Evolutionary conservation across 64 coral and sea anemone genomes (phyloP), one percentile per base, ranked within the genome.

Genomic region (Anthopleura sola): DNA sequence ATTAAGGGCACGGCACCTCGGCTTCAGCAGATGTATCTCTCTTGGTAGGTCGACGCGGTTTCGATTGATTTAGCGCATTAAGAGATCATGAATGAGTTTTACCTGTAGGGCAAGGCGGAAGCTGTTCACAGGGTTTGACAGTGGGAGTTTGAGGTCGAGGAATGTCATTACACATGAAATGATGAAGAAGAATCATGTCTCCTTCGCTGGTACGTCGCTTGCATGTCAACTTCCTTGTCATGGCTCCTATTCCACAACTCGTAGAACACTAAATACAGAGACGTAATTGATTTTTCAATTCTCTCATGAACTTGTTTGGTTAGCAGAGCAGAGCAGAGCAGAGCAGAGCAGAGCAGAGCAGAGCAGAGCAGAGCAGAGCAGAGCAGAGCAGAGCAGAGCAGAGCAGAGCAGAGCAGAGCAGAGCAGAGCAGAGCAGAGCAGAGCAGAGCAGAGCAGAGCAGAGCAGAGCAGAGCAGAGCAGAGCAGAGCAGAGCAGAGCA

Each of bases 241-340:
- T 86, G 55, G 64, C 37, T 17, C 89, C 89, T 20, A 13, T 26
- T 10, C 26, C 71, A 55, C 89, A 91, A 17, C 84, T 68, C 39
- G 71, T 55, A 39, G 89, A 91, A 86, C 89, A 91, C 89, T 91
- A 55, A 36, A 77, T n/a, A n/a, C n/a, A n/a, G n/a, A n/a, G n/a
- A n/a, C n/a, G n/a, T n/a, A n/a, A n/a, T n/a, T n/a, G n/a, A n/a
- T n/a, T n/a, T n/a, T n/a, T n/a, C n/a, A n/a, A n/a, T n/a, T n/a
- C n/a, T n/a, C n/a, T n/a, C n/a, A n/a, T n/a, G n/a, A n/a, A n/a
- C n/a, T n/a, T n/a, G n/a, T n/a, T n/a, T n/a, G n/a, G n/a, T n/a
- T 44, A 44, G 40, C 40, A 44, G 40, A 44, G 40, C 40, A 44
- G 40, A 44, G 40, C 40, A 44, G 40, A 2, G 40, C 40, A 2